phyloP scores from a whole-genome alignment of 2,113 vertebrate species.

The Lagenorhynchus albirostris region DNA sequence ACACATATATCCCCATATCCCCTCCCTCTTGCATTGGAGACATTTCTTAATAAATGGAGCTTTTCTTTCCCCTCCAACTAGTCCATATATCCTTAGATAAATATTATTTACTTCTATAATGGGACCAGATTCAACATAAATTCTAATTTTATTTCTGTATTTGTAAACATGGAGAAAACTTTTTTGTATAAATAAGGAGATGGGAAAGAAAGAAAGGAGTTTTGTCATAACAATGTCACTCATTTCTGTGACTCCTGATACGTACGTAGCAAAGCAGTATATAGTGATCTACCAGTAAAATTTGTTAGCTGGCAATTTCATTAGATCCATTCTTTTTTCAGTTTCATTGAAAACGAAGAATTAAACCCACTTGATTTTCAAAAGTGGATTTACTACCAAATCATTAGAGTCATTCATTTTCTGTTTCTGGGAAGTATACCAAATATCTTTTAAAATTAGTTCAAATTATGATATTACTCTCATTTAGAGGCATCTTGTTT shows the following conservation, averaged over 20 bases:
- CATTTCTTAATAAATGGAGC: background rate
- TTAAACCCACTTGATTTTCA: conserved; percentile 3
- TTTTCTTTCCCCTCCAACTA: background rate
- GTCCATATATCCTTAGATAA: background rate
- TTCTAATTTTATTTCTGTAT: background rate
- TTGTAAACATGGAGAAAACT: background rate
- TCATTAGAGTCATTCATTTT: background rate
- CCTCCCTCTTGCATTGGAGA: too few relatives aligned
- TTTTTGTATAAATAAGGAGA: background rate
- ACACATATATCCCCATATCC: too few relatives aligned
- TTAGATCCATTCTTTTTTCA: background rate
- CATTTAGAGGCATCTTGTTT: background rate
- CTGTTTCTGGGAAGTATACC: background rate
- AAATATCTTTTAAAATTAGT: background rate
- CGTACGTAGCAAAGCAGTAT: background rate
- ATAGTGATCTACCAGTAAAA: background rate
- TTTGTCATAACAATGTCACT: background rate
- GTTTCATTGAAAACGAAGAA: background rate
- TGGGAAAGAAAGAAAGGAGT: background rate
- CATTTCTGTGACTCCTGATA: background rate
- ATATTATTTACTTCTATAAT: background rate
- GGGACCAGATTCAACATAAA: background rate
- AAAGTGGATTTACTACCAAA: background rate
- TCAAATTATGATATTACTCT: background rate
- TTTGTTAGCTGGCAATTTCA: background rate